These are phyloP conservation scores for Trididemnum nubilum DNA, from an alignment of 23 tunicate species.

Conservation along the genomic window DNA sequence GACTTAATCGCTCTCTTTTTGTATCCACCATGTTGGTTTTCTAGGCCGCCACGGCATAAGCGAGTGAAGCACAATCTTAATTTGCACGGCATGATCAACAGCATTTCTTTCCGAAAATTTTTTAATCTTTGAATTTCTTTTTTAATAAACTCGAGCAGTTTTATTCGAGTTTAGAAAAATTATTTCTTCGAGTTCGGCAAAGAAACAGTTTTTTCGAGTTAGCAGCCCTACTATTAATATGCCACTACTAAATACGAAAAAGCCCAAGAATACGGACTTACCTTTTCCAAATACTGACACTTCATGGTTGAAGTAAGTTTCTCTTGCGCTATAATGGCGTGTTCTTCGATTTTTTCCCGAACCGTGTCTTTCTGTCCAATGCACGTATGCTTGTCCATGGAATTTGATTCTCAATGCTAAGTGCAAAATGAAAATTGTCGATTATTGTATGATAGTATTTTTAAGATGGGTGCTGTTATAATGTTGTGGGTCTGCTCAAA, in stretches of 20 bases:
- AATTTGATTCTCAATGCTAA: constrained; percentile 54
- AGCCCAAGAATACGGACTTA: constrained; percentile 9
- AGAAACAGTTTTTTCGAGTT: not conserved
- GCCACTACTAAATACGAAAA: no score
- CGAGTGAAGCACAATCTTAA: no score
- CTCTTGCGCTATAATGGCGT: constrained; percentile 49
- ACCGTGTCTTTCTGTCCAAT: constrained; percentile 61
- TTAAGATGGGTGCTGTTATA: no score
- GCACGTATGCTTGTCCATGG: constrained; percentile 62
- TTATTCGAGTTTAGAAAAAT: no score
- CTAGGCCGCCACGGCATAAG: no score
- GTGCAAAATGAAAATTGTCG: not conserved
- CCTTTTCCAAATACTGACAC: constrained; percentile 55
- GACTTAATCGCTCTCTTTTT: no score
- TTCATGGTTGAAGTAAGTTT: constrained; percentile 48
- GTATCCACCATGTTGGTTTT: no score
- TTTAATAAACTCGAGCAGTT: no score
- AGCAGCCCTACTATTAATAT: no score
- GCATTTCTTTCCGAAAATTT: not conserved
- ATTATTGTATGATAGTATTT: not conserved
- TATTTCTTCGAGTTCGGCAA: not conserved
- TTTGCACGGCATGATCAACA: no score
- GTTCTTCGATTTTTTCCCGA: constrained; percentile 34
- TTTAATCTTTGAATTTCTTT: no score
- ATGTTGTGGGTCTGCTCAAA: no score